These are phyloP conservation scores for Nettapus auritus DNA, from an alignment of 2,113 vertebrate species.

Conservation along the genomic window DNA sequence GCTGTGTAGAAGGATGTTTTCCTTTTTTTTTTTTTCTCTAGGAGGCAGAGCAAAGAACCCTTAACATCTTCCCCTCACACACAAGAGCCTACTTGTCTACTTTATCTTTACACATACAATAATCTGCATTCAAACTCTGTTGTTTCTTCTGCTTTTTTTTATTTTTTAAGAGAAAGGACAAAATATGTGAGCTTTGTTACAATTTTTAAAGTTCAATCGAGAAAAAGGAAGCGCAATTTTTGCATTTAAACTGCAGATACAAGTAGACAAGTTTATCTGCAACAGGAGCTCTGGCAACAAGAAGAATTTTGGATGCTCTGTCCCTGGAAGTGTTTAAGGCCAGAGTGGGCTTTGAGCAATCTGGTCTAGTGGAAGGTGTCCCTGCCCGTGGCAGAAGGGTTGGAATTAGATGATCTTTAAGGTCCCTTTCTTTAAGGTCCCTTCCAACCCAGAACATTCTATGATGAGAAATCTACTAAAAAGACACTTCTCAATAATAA, in stretches of 20 bases:
- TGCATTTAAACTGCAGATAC: not conserved
- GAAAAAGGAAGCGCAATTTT: not conserved
- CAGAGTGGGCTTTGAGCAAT: too few relatives aligned
- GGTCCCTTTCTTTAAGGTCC: too few relatives aligned
- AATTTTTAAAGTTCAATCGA: not conserved
- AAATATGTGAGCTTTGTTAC: not conserved
- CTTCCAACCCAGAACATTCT: too few relatives aligned
- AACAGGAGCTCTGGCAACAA: not conserved
- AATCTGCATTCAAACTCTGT: not conserved
- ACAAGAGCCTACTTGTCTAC: not conserved
- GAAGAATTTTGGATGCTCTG: not conserved
- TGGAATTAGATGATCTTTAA: too few relatives aligned
- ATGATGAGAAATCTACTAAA: not conserved
- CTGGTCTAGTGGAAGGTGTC: too few relatives aligned
- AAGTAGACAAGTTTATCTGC: not conserved
- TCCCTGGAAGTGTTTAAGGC: too few relatives aligned
- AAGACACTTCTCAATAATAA: not conserved
- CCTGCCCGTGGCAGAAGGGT: too few relatives aligned
- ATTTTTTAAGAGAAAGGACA: not conserved
- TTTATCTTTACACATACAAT: not conserved
- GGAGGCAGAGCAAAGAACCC: not conserved
- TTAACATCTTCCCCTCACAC: not conserved
- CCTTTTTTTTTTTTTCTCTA: not conserved
- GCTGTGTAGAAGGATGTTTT: not conserved
- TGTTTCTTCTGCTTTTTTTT: not conserved